phyloP scores from a whole-genome alignment of 2,113 vertebrate genomes.

The Chaetops frenatus region DNA sequence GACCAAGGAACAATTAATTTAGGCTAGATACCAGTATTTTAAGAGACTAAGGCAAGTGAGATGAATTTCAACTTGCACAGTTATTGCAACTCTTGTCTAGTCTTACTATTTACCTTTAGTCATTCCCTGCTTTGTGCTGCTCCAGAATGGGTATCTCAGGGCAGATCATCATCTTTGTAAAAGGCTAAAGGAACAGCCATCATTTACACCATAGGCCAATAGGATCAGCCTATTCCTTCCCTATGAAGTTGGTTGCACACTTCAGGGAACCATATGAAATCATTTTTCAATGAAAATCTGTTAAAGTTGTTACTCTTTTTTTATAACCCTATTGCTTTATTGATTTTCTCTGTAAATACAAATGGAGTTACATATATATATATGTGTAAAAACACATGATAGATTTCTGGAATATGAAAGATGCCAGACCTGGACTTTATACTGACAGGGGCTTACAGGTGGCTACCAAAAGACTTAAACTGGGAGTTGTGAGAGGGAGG shows the following conservation, averaged over 20 bases:
- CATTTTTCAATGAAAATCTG: background rate
- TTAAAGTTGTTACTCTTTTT: background rate
- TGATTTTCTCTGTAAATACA: background rate
- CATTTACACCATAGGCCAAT: background rate
- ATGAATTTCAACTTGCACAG: background rate
- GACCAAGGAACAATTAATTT: background rate
- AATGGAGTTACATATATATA: background rate
- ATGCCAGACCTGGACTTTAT: background rate
- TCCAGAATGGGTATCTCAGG: fast-evolving
- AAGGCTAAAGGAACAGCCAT: background rate
- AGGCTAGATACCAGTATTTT: background rate
- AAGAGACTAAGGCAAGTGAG: background rate
- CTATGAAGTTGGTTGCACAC: background rate
- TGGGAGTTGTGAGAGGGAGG: background rate
- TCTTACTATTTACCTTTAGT: background rate
- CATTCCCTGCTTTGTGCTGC: background rate
- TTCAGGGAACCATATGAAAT: background rate
- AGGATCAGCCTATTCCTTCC: background rate
- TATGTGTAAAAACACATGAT: background rate
- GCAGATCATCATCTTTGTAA: background rate
- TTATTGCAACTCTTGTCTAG: background rate
- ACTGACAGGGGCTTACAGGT: background rate
- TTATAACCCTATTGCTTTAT: background rate
- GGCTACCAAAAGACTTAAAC: background rate
- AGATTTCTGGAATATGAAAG: background rate